These are phyloP conservation scores for Pampus argenteus DNA, from an alignment of 2,797 vertebrate genomes.

Conservation along the genomic window DNA sequence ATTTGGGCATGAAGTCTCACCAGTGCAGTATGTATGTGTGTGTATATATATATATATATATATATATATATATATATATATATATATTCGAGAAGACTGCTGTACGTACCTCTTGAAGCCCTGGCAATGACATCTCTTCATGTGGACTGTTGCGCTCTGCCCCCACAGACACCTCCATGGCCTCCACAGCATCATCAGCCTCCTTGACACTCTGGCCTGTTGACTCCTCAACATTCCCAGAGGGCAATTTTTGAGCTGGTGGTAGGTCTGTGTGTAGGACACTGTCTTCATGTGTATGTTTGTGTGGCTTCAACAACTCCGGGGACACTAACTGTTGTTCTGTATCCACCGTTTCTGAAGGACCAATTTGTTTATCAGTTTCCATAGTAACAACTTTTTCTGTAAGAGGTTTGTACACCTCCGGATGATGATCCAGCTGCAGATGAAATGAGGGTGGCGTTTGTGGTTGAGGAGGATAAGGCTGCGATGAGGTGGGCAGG, in stretches of 20 bases:
- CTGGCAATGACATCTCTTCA: conserved; percentile 51
- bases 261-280: conserved; percentile 26
- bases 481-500: conserved; percentile 12
- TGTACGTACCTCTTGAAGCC: conserved; percentile 75
- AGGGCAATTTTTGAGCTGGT: conserved; percentile 18
- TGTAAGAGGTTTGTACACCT: conserved; percentile 1
- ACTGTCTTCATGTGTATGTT: conserved; percentile 38
- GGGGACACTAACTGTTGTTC: conserved; percentile 28
- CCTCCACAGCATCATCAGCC: conserved; percentile 38
- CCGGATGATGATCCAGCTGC: conserved; percentile 25
- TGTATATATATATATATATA: conserved; percentile 82
- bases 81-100: conserved; percentile 77
- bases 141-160: conserved; percentile 32
- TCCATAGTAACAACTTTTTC: conserved; percentile 59
- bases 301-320: conserved; percentile 24
- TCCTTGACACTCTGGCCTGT: conserved; percentile 30
- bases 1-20: conserved; percentile 63
- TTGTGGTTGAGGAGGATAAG: conserved; percentile 30
- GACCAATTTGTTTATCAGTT: conserved; percentile 42
- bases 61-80: conserved; percentile 85
- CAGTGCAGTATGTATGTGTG: no score
- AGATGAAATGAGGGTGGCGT: conserved; percentile 62
- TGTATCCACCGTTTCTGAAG: conserved; percentile 28
- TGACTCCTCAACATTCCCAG: conserved; percentile 23
- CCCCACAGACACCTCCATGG: conserved; percentile 52